These are phyloP conservation scores for Coracias cyanogaster DNA, from an alignment of 2,797 vertebrate species.

Conservation along the genomic window DNA sequence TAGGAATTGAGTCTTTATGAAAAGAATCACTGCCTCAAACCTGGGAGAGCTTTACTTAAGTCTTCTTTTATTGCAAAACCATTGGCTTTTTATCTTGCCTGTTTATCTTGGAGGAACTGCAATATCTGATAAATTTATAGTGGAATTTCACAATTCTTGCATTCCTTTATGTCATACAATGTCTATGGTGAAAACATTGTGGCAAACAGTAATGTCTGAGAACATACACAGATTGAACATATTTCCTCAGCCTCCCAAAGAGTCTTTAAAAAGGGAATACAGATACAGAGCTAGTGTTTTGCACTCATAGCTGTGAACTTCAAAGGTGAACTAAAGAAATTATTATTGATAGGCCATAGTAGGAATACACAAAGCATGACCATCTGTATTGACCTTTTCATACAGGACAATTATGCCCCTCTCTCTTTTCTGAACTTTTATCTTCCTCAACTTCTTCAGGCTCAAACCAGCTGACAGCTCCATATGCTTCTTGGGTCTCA, in stretches of 20 bases:
- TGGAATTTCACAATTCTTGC: not conserved
- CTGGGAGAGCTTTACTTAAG: not conserved
- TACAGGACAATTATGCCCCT: not conserved
- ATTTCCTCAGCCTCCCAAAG: not conserved
- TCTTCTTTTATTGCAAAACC: not conserved
- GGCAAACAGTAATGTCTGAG: not conserved
- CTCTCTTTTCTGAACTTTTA: not conserved
- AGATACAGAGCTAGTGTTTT: not conserved
- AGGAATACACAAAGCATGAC: not conserved
- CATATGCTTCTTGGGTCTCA: not conserved
- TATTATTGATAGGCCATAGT: not conserved
- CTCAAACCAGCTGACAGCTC: not conserved
- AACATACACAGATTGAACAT: not conserved
- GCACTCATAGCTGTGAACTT: not conserved
- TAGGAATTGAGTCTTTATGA: not conserved
- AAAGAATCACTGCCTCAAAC: not conserved
- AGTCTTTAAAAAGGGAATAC: not conserved
- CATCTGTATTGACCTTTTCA: not conserved
- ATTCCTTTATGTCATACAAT: not conserved
- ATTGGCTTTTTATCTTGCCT: not conserved
- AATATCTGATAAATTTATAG: not conserved
- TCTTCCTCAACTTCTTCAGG: not conserved
- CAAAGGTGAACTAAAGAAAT: not conserved
- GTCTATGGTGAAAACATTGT: not conserved
- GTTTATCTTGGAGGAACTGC: not conserved